Conservation (phyloP, 2,888 invertebrate genomes). For the Platycheirus rosarum region DNA sequence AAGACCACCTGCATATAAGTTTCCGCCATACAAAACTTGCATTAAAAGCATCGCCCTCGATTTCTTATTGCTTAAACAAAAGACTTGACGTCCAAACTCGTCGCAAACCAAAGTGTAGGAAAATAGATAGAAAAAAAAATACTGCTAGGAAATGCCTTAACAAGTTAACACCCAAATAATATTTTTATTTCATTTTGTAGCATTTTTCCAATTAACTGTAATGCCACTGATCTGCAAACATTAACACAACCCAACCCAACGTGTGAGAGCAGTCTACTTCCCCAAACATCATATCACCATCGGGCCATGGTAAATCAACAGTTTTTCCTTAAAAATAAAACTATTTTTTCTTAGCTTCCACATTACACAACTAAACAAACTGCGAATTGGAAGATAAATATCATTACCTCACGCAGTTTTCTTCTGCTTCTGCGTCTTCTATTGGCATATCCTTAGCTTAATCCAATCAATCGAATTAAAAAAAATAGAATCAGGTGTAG, state of each 20-base stretch:
- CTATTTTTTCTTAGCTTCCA: conserved; percentile 12
- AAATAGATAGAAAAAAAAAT: conserved; percentile 13
- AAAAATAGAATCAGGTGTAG: background rate
- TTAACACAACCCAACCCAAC: conserved; percentile 12
- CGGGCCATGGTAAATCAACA: background rate
- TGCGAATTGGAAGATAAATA: conserved; percentile 36
- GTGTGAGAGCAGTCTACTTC: conserved; percentile 1
- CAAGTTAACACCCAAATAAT: conserved; percentile 25
- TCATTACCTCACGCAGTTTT: conserved; percentile 66
- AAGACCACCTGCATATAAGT: background rate
- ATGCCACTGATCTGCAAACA: conserved; percentile 22
- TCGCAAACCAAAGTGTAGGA: conserved; percentile 3
- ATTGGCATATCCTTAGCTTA: conserved; percentile 26
- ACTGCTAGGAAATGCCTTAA: conserved; percentile 23
- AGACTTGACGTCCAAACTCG: conserved; percentile 37
- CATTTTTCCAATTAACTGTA: conserved; percentile 24
- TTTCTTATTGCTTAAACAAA: conserved; percentile 34
- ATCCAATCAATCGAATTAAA: conserved; percentile 50
- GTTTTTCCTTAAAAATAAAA: conserved; percentile 6
- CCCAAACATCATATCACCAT: conserved; percentile 13
- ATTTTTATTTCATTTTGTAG: conserved; percentile 6
- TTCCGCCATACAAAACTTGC: conserved; percentile 20
- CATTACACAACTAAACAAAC: conserved; percentile 58
- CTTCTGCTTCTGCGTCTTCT: conserved; percentile 11
- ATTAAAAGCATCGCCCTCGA: conserved; percentile 31